These are phyloP conservation scores for Trichoplusia ni DNA, from an alignment of 1,140 invertebrate genomes.

Conservation along the genomic window DNA sequence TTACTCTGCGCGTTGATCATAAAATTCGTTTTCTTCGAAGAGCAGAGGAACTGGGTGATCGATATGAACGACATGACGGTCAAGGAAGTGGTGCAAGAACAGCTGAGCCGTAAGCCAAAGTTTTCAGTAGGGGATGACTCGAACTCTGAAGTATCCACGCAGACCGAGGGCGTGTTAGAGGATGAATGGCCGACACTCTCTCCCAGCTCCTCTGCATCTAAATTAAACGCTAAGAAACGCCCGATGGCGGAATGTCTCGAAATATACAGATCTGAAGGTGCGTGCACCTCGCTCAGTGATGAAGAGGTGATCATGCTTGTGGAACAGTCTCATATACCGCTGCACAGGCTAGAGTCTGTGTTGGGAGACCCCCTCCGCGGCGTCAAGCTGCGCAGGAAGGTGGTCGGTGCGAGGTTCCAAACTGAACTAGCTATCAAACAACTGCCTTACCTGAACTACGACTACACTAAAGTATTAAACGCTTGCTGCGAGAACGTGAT, in stretches of 20 bases:
- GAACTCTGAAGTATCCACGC: slow-evolving; percentile 56
- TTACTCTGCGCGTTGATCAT: slow-evolving; percentile 90
- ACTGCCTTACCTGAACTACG: slow-evolving; percentile 93
- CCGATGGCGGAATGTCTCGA: slow-evolving; percentile 88
- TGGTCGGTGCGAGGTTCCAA: slow-evolving; percentile 81
- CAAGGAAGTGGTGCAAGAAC: slow-evolving; percentile 64
- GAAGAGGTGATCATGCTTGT: slow-evolving; percentile 93
- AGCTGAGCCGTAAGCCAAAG: slow-evolving; percentile 49
- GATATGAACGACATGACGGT: slow-evolving; percentile 77
- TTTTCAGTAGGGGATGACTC: slow-evolving; percentile 68
- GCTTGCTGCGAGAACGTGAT: slow-evolving; percentile 99
- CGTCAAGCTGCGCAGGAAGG: slow-evolving; percentile 89
- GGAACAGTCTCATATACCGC: slow-evolving; percentile 86
- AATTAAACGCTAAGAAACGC: slow-evolving; percentile 77
- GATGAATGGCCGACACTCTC: slow-evolving; percentile 67
- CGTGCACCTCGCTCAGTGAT: slow-evolving; percentile 87
- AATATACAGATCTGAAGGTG: slow-evolving; percentile 87
- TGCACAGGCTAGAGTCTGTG: slow-evolving; percentile 93
- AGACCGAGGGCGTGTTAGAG: slow-evolving; percentile 60
- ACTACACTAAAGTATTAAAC: slow-evolving; percentile 94
- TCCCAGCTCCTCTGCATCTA: slow-evolving; percentile 66
- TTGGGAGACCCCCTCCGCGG: slow-evolving; percentile 91
- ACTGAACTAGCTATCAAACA: slow-evolving; percentile 84
- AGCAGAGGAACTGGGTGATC: slow-evolving; percentile 81
- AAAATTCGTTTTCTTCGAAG: slow-evolving; percentile 96